Conservation (phyloP, 2,113 vertebrate genomes). For the Danionella cerebrum region DNA sequence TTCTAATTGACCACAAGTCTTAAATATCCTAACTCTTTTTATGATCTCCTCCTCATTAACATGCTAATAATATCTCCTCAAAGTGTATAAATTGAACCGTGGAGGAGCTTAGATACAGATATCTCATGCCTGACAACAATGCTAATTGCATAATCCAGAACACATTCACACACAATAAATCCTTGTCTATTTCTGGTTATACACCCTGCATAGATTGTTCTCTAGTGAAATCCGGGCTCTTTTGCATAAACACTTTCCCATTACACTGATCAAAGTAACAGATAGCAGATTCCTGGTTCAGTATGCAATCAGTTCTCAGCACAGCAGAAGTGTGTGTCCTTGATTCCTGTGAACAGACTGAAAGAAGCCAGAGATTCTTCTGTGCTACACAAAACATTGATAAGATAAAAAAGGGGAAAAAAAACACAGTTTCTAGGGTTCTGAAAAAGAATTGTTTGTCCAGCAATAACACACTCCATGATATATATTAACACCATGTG, state of each 20-base stretch:
- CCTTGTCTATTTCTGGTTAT: constrained; percentile 35
- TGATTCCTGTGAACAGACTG: constrained; percentile 10
- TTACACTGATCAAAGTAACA: no score
- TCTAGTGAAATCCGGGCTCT: background rate
- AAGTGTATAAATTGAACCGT: background rate
- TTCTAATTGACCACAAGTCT: constrained; percentile 8
- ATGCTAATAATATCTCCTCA: background rate
- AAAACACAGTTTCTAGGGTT: background rate
- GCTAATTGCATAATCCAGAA: constrained; percentile 51
- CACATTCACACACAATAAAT: constrained; percentile 38
- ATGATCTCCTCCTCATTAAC: no score
- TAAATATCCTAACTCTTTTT: background rate
- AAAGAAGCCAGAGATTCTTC: constrained; percentile 22
- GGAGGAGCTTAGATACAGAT: constrained; percentile 1
- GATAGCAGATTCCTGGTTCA: no score
- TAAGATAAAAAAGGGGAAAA: no score
- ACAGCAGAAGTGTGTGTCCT: no score
- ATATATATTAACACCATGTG: background rate
- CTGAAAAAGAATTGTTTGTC: background rate
- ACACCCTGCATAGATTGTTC: background rate
- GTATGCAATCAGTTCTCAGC: no score
- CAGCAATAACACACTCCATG: background rate
- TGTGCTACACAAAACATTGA: background rate
- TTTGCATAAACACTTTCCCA: no score
- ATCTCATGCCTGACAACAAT: constrained; percentile 33